A percentile compares a stretch with the other conserved stretches of the same genome.
Evolutionary conservation across 1,140 invertebrate genomes (phyloP).

Genomic region (Drosophila arawakana): DNA sequence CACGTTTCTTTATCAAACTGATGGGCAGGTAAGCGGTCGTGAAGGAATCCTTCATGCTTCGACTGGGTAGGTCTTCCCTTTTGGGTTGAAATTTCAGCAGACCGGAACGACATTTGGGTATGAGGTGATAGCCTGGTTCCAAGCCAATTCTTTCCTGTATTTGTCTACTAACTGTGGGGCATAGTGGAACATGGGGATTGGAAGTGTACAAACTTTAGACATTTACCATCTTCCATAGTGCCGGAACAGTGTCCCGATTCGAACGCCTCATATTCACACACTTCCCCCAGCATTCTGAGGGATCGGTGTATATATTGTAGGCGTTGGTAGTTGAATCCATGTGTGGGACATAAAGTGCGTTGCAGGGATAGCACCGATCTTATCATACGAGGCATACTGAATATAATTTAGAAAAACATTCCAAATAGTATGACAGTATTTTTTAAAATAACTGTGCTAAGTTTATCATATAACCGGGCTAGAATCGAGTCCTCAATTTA

Average conservation of each 20-base stretch:
- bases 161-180: constrained; percentile 46
- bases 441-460: too few relatives aligned
- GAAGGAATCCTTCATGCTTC: constrained; percentile 88
- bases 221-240: constrained; percentile 34
- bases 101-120: constrained; percentile 61
- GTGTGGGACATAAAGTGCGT: too few relatives aligned
- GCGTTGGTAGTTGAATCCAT: background rate
- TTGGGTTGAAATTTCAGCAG: constrained; percentile 68
- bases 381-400: background rate
- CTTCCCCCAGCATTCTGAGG: background rate
- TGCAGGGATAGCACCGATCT: background rate
- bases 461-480: too few relatives aligned
- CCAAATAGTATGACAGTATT: constrained; percentile 1
- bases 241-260: constrained; percentile 38
- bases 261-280: background rate
- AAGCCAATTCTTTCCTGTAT: constrained; percentile 59
- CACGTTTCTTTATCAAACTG: constrained; percentile 85
- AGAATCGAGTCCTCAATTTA: too few relatives aligned
- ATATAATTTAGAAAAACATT: constrained; percentile 12
- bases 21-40: constrained; percentile 88
- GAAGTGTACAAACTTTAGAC: background rate
- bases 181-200: background rate
- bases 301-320: background rate
- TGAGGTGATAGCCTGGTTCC: constrained; percentile 57
- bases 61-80: constrained; percentile 82